Percentiles rank a stretch among this genome's conserved stretches.
Evolutionary conservation across 2,797 vertebrate genomes (phyloP).

Genomic region (Setipinna tenuifilis): DNA sequence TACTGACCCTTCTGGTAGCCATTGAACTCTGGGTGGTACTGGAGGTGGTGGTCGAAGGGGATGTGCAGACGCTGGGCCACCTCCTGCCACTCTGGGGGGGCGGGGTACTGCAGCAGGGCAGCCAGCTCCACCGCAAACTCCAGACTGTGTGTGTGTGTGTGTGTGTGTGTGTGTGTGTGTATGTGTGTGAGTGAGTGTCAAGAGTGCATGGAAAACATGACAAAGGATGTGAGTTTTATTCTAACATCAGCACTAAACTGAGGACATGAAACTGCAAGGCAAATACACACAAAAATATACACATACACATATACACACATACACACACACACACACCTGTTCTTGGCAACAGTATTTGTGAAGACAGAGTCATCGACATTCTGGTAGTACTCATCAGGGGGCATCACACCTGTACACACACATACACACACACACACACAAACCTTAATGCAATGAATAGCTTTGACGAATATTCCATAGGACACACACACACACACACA

Average conservation of each 20-base stretch:
- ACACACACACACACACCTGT: slow-evolving; percentile 74
- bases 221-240: not conserved
- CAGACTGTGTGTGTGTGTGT: slow-evolving; percentile 72
- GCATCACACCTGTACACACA: slow-evolving; percentile 86
- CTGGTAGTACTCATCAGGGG: slow-evolving; percentile 90
- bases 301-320: not conserved
- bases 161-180: not conserved
- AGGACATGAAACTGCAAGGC: not conserved
- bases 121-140: slow-evolving; percentile 84
- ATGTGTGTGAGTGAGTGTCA: slow-evolving; percentile 19
- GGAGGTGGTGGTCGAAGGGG: slow-evolving; percentile 80
- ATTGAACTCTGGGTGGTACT: slow-evolving; percentile 90
- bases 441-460: too few relatives aligned
- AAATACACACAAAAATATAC: not conserved
- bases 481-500: slow-evolving; percentile 18
- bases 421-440: slow-evolving; percentile 42
- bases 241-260: not conserved
- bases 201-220: not conserved
- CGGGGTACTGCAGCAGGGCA: slow-evolving; percentile 70
- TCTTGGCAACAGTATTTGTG: slow-evolving; percentile 87
- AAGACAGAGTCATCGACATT: slow-evolving; percentile 89
- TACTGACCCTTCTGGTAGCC: slow-evolving; percentile 83
- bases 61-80: slow-evolving; percentile 83
- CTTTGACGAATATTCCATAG: too few relatives aligned
- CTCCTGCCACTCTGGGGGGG: slow-evolving; percentile 80